A percentile compares a stretch with the other conserved stretches of the same genome.
Conservation (phyloP, 2,113 vertebrate genomes). For the Eleginops maclovinus region DNA sequence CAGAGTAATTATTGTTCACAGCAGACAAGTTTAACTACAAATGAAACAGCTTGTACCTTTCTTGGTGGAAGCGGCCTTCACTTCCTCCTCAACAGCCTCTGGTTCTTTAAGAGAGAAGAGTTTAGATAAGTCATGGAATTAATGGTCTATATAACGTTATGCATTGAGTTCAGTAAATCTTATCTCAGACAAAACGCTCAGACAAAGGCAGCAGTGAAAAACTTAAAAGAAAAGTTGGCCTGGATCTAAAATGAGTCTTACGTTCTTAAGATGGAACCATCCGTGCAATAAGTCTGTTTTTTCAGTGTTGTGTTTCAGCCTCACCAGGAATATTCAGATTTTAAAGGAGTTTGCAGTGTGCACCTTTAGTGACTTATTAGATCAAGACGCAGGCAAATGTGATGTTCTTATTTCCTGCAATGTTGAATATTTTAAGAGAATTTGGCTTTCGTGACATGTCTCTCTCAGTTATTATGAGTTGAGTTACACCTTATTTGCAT, state of each 20-base stretch:
- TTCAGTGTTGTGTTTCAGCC: background rate
- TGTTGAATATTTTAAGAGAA: too few species aligned
- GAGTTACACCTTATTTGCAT: too few species aligned
- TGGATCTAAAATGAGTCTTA: background rate
- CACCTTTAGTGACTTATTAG: background rate
- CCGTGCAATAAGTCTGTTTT: too few species aligned
- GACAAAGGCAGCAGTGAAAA: background rate
- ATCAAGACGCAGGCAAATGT: too few species aligned
- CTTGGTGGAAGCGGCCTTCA: slow-evolving; percentile 35
- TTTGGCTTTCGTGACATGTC: too few species aligned
- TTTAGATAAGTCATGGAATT: background rate
- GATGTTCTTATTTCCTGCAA: too few species aligned
- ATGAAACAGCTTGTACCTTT: slow-evolving; percentile 64
- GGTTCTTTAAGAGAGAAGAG: slow-evolving; percentile 49
- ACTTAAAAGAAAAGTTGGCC: background rate
- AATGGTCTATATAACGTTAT: too few species aligned
- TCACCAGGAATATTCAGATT: background rate
- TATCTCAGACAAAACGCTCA: too few species aligned
- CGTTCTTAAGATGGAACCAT: too few species aligned
- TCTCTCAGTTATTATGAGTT: too few species aligned
- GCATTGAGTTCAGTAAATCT: too few species aligned
- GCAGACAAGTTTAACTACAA: background rate
- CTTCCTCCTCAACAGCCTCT: slow-evolving; percentile 51
- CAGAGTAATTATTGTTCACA: background rate
- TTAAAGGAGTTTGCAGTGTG: background rate